Percentiles rank a stretch among this genome's conserved stretches.
phyloP scores from a whole-genome alignment of 2,113 vertebrate genomes.

The Geococcyx californianus region DNA sequence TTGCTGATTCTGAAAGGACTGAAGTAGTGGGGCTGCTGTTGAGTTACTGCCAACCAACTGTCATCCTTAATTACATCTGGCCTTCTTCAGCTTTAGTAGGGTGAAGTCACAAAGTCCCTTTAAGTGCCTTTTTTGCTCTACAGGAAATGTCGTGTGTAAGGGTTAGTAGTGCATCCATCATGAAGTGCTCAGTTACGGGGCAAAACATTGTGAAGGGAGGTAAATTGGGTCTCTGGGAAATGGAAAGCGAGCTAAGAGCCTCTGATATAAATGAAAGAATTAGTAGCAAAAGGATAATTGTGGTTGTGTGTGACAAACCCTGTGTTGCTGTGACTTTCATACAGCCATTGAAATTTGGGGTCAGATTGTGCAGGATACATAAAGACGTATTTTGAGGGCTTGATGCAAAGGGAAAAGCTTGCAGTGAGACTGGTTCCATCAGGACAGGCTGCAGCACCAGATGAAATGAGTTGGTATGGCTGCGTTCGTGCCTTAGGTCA shows the following conservation, averaged over 20 bases:
- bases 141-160: neutral
- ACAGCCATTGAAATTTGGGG: neutral
- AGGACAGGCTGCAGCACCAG: neutral
- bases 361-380: neutral
- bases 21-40: neutral
- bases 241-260: neutral
- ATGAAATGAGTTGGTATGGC: neutral
- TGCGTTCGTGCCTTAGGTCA: neutral
- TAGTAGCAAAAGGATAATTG: neutral
- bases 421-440: neutral
- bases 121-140: neutral
- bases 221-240: constrained; percentile 22
- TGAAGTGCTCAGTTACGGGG: neutral
- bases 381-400: neutral
- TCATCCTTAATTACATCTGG: constrained; percentile 4
- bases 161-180: neutral
- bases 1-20: constrained; percentile 32
- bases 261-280: neutral
- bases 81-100: neutral
- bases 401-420: neutral
- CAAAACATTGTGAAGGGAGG: constrained; percentile 1
- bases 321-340: neutral
- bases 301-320: neutral
- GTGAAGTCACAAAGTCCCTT: neutral
- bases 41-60: neutral